phyloP scores from a whole-genome alignment of 2,113 vertebrate genomes.

The Peromyscus maniculatus region DNA sequence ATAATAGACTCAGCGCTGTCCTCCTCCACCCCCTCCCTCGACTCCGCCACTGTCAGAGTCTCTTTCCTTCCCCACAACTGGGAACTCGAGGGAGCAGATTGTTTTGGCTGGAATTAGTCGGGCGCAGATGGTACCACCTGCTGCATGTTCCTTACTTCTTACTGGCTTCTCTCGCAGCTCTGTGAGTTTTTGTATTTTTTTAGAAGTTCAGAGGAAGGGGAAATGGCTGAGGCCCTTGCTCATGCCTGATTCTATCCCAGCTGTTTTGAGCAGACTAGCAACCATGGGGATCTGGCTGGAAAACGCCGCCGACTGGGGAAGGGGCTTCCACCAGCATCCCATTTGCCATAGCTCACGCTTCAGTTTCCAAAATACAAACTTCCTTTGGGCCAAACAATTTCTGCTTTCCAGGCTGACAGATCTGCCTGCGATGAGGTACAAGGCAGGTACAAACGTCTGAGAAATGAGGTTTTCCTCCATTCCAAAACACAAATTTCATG shows the following conservation, averaged over 20 bases:
- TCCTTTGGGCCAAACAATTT: slow-evolving; percentile 68
- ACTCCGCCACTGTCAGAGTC: slow-evolving; percentile 72
- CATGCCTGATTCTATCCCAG: slow-evolving; percentile 82
- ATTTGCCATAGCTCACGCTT: slow-evolving; percentile 55
- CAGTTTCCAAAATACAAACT: slow-evolving; percentile 72
- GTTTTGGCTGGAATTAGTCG: slow-evolving; percentile 84
- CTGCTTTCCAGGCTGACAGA: slow-evolving; percentile 82
- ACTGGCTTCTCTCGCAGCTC: slow-evolving; percentile 83
- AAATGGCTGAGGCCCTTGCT: slow-evolving; percentile 84
- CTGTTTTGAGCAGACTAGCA: slow-evolving; percentile 70
- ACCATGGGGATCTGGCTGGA: not conserved
- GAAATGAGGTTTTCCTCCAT: slow-evolving; percentile 48
- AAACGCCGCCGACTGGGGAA: not conserved
- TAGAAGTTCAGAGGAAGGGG: slow-evolving; percentile 83
- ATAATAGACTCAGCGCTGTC: slow-evolving; percentile 66
- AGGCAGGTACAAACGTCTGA: slow-evolving; percentile 53
- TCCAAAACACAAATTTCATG: slow-evolving; percentile 8
- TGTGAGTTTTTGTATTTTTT: slow-evolving; percentile 79
- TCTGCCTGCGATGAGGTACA: slow-evolving; percentile 64
- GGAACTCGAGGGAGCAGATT: slow-evolving; percentile 86
- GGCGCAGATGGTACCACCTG: slow-evolving; percentile 90
- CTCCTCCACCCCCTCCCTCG: slow-evolving; percentile 74
- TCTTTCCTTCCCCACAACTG: slow-evolving; percentile 82
- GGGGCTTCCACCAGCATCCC: slow-evolving; percentile 61
- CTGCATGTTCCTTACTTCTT: slow-evolving; percentile 87